These are phyloP conservation scores for Fissipunctia ypsillon DNA, from an alignment of 2,888 invertebrate genomes.

Conservation along the genomic window DNA sequence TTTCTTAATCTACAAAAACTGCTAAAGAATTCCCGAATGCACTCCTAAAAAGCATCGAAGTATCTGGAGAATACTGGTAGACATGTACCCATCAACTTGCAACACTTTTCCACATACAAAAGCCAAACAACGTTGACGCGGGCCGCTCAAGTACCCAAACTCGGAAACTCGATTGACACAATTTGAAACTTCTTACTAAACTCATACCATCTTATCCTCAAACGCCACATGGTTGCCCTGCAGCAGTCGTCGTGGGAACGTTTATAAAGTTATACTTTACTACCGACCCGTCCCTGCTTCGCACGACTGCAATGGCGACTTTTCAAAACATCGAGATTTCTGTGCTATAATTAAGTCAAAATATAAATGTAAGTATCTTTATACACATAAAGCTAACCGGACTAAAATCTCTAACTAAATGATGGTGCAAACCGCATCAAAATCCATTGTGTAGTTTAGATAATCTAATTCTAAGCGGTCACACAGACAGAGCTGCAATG, in stretches of 20 bases:
- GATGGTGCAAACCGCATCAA: not conserved
- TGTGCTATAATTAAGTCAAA: too few relatives aligned
- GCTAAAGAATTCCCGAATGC: not conserved
- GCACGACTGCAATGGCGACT: not conserved
- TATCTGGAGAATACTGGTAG: not conserved
- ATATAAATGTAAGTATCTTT: not conserved
- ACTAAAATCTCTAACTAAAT: not conserved
- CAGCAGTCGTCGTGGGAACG: conserved; percentile 43
- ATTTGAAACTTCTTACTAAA: conserved; percentile 22
- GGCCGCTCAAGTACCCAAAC: not conserved
- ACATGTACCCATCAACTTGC: not conserved
- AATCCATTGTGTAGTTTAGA: not conserved
- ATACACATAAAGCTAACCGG: not conserved
- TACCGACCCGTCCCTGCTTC: not conserved
- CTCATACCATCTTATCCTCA: conserved; percentile 11
- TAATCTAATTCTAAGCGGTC: not conserved
- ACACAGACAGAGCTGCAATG: not conserved
- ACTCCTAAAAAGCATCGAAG: not conserved
- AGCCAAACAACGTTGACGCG: not conserved
- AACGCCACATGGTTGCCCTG: not conserved
- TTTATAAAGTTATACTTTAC: conserved; percentile 9
- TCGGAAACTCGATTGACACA: conserved; percentile 9
- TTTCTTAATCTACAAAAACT: not conserved
- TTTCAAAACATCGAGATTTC: not conserved
- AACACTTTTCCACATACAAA: not conserved